Conservation (phyloP, 2,797 vertebrate species). For the Kryptopterus vitreolus region DNA sequence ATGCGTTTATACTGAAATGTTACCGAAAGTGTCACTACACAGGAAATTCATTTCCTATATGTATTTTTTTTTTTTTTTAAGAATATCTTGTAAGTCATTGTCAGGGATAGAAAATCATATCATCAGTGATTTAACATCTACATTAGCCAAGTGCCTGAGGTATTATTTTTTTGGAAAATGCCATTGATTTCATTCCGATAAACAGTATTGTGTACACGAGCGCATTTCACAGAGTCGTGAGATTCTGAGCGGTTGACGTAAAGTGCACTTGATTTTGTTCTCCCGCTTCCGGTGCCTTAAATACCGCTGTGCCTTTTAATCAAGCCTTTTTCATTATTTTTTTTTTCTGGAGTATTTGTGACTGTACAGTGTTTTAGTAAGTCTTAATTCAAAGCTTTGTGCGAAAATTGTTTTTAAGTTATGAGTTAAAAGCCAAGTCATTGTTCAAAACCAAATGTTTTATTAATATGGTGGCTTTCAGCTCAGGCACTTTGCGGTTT, state of each 20-base stretch:
- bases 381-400: background rate
- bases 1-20: slow-evolving; percentile 47
- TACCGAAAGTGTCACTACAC: slow-evolving; percentile 37
- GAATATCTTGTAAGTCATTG: slow-evolving; percentile 31
- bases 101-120: slow-evolving; percentile 32
- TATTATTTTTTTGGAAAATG: slow-evolving; percentile 10
- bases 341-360: background rate
- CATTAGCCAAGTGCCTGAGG: slow-evolving; percentile 31
- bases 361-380: background rate
- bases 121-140: slow-evolving; percentile 21
- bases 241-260: background rate
- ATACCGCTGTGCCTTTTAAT: slow-evolving; percentile 28
- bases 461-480: background rate
- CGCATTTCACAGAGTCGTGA: background rate
- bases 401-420: background rate
- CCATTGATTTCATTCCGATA: background rate
- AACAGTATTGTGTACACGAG: slow-evolving; percentile 8
- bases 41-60: slow-evolving; percentile 12
- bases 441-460: background rate
- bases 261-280: slow-evolving; percentile 3
- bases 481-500: background rate
- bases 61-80: slow-evolving; percentile 15
- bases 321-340: background rate
- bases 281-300: slow-evolving; percentile 31
- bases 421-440: slow-evolving; percentile 1